Base-by-base conservation (phyloP, 1,140 invertebrate genomes). In the Lordiphosa clarofinis region DNA sequence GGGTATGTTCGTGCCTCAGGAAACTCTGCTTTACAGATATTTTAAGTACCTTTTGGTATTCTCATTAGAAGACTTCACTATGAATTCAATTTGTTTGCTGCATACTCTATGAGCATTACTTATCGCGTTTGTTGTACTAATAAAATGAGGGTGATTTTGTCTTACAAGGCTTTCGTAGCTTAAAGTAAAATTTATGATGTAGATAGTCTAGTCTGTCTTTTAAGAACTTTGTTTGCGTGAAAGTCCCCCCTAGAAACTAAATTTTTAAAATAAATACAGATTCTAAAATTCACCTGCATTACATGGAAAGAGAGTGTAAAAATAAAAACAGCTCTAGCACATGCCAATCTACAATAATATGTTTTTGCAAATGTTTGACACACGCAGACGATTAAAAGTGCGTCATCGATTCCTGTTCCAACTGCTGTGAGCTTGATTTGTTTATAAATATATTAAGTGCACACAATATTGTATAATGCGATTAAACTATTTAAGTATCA, bases 211-310 rank as follows among this genome's bases (percentile, higher is more conserved):
- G 21, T 5, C 21, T 24, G n/a, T n/a, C n/a, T n/a, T 21, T 21
- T 21, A 4, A 0, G 21, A 24, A 24, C 21, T 24, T 24, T 24
- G 21, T 5, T 5, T 4, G 21, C 21, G 1, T 4, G 0, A 24
- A 24, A 4, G 0, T 31, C 7, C 28, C 28, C 28, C 6, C 28
- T 31, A 31, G 28, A 31, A 8, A 31, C 8, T 8, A 5, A 67
- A 47, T 52, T 35, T 35, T 21, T 21, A 42, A 56, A 67, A 67
- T 67, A 8, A 42, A 67, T 67, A 58, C 54, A 63, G 63, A 46
- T 67, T 67, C 63, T 44, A 67, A 58, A 67, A 64, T 64, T 48
- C 61, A 64, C 39, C 33, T 63, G 61, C 39, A 53, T 36, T 8
- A 38, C 21, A 43, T 8, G 28, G 0, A 31, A 31, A 7, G 28